phyloP scores from a whole-genome alignment of 2,888 invertebrate species.

The Habroteleia sp. region DNA sequence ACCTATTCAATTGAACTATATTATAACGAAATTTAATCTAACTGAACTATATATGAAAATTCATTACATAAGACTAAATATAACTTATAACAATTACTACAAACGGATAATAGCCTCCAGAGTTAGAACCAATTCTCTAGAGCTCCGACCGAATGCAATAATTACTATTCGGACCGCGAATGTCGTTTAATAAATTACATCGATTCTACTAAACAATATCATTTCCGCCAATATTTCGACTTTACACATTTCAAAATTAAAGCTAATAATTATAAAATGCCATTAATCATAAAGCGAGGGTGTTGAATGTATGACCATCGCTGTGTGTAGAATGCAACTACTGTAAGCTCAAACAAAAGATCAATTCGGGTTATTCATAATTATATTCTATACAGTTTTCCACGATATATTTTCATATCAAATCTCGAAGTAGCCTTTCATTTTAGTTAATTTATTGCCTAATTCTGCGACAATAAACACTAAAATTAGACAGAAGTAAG shows the following conservation, averaged over 20 bases:
- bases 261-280: constrained; percentile 51
- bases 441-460: constrained; percentile 20
- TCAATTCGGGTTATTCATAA: constrained; percentile 41
- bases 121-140: constrained; percentile 17
- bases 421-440: constrained; percentile 8
- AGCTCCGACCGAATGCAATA: constrained; percentile 20
- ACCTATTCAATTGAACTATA: not conserved
- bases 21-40: not conserved
- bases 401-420: constrained; percentile 14
- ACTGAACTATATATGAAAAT: not conserved
- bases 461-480: too few relatives aligned
- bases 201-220: constrained; percentile 47
- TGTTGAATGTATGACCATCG: constrained; percentile 39
- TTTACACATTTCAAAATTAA: constrained; percentile 57
- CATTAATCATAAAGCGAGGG: constrained; percentile 55
- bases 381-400: constrained; percentile 35
- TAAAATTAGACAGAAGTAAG: too few relatives aligned
- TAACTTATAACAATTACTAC: constrained; percentile 8
- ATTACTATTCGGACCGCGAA: constrained; percentile 30
- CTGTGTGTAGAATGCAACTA: constrained; percentile 25
- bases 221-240: constrained; percentile 50
- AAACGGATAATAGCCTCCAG: not conserved
- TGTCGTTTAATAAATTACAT: constrained; percentile 36
- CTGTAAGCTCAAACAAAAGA: constrained; percentile 39
- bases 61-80: constrained; percentile 1